Conservation (phyloP, 2,797 vertebrate genomes). For the Tauraco hartlaubi region DNA sequence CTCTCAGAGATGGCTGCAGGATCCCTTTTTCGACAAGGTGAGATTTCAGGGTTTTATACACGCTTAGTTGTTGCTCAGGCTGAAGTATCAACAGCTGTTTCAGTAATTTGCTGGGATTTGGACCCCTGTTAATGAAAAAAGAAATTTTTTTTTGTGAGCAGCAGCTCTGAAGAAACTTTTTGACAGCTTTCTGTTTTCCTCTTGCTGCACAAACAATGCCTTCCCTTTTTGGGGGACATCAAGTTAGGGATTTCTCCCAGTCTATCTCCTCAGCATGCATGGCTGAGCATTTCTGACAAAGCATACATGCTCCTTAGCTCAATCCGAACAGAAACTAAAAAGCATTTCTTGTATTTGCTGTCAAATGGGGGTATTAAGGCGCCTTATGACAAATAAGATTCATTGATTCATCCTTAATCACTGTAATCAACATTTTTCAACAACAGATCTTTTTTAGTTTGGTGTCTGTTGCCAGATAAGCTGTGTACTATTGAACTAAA, state of each 20-base stretch:
- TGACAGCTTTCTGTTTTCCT: not conserved
- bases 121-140: constrained; percentile 84
- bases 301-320: not conserved
- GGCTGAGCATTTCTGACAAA: not conserved
- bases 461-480: not conserved
- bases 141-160: accelerated
- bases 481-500: not conserved
- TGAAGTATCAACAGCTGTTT: constrained; percentile 94
- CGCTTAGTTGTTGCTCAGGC: constrained; percentile 92
- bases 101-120: constrained; percentile 95
- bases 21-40: constrained; percentile 90
- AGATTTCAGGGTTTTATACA: constrained; percentile 91
- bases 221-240: not conserved
- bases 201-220: not conserved
- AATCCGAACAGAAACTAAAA: not conserved
- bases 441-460: not conserved
- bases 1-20: constrained; percentile 82
- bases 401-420: not conserved
- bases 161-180: not conserved
- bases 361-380: not conserved
- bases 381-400: not conserved
- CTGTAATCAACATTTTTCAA: not conserved
- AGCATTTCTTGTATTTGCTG: not conserved
- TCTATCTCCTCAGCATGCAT: not conserved
- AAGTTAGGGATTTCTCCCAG: not conserved